A percentile compares a stretch with the other conserved stretches of the same genome.
Conservation (phyloP, 2,113 vertebrate genomes). For the Pleuronectes platessa region DNA sequence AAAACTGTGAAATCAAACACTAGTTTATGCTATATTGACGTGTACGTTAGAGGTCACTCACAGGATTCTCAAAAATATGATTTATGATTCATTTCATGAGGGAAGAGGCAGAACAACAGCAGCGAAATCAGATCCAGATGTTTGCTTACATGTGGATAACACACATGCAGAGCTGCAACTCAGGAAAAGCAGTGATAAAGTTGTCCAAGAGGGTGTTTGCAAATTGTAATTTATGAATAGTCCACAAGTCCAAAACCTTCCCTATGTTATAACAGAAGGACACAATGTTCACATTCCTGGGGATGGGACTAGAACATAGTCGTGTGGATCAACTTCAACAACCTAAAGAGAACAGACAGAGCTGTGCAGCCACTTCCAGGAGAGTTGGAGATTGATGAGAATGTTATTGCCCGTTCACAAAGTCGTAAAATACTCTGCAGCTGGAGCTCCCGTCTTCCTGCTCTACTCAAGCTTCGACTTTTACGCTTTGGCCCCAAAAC, state of each 20-base stretch:
- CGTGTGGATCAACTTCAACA: too few species aligned
- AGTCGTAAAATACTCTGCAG: conserved; percentile 34
- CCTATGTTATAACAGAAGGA: neutral
- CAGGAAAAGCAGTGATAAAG: too few species aligned
- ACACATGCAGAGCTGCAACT: too few species aligned
- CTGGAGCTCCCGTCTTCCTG: conserved; percentile 13
- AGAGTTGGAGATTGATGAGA: conserved; percentile 11
- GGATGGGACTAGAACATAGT: neutral
- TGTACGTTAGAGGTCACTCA: neutral
- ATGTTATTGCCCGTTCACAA: conserved; percentile 26
- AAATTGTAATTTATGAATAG: too few species aligned
- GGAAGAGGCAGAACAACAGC: neutral
- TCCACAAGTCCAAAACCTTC: neutral
- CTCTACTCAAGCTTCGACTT: conserved; percentile 32
- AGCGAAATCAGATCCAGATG: neutral
- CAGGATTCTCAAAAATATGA: neutral
- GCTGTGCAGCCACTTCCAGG: too few species aligned
- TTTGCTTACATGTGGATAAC: neutral
- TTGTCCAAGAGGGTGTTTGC: too few species aligned
- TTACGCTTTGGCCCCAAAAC: neutral
- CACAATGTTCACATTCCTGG: neutral
- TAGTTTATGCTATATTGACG: too few species aligned
- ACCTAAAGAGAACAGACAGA: too few species aligned
- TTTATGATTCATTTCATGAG: neutral
- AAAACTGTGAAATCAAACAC: too few species aligned